Base-by-base conservation (phyloP, 2,113 vertebrate species). In the Blennius ocellaris region DNA sequence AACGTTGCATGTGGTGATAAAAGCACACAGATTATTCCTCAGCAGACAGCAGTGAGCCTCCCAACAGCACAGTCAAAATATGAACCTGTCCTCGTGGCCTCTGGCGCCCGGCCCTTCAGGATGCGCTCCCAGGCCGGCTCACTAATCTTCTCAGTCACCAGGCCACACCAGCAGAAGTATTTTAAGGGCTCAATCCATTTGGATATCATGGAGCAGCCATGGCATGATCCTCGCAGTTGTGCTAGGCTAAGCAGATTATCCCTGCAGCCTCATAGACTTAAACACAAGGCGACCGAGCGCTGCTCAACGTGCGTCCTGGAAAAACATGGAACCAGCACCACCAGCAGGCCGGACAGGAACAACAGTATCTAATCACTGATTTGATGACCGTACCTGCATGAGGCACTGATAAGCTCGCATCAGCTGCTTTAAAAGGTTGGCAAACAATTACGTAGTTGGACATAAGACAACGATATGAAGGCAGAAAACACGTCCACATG, bases 241-340 rank as follows among this genome's bases (percentile, higher is more conserved):
- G 87, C 89, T 87, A 50, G 55, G 43, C 77, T 90, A 83, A 89
- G 87, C 79, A 90, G 89, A 85, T 88, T 89, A 89, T 80, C 82
- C 66, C 79, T 8, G 73, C 73, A 69, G 74, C 72, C 77, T 81
- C 70, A 11, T 36, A 83, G 84, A 76, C 71, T 72, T 80, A 69
- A 80, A 80, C 63, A 83, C 78, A 74, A 70, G 80, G 39, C 30
- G 65, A 63, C 64, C 64, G 5, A 51, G 67, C 43, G 3, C 17
- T 41, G 58, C 53, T 57, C 58, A 58, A 45, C 40, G 41, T 30
- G 51, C 9, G 14, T 17, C 50, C 66, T 39, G 53, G 58, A 66
- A 62, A 67, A 59, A 30, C 38, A 8, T 17, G 47, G 51, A 45
- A 38, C 21, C 11, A 38, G 51, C 56, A 60, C 17, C 21, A 3